Conservation (phyloP, 2,888 invertebrate genomes). For the Ceriagrion tenellum region DNA sequence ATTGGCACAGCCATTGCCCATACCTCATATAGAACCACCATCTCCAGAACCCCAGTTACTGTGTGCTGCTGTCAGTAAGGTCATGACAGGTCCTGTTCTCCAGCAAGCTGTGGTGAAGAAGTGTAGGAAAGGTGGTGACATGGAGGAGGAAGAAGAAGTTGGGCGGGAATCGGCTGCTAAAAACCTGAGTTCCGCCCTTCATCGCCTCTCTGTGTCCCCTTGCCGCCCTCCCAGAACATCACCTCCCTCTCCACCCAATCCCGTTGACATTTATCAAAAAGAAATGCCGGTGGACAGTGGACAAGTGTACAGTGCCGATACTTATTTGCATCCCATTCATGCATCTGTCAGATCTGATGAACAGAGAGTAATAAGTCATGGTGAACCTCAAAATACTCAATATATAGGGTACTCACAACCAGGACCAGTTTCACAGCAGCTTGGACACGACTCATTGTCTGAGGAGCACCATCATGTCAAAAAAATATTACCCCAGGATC, state of each 20-base stretch:
- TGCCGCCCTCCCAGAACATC: conserved; percentile 34
- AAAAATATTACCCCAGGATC: conserved; percentile 14
- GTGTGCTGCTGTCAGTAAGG: conserved; percentile 81
- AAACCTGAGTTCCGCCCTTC: conserved; percentile 71
- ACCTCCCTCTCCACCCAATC: conserved; percentile 37
- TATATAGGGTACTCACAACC: conserved; percentile 7
- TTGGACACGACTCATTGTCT: not conserved
- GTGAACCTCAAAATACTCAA: not conserved
- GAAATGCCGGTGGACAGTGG: conserved; percentile 39
- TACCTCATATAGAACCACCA: conserved; percentile 32
- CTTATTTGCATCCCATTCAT: conserved; percentile 53
- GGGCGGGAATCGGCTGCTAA: conserved; percentile 71
- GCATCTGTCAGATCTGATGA: not conserved
- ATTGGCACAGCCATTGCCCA: conserved; percentile 5
- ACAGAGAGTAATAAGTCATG: not conserved
- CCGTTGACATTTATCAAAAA: not conserved
- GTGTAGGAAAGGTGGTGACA: conserved; percentile 74
- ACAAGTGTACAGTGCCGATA: conserved; percentile 40
- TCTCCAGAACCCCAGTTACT: conserved; percentile 50
- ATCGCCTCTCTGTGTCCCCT: conserved; percentile 69
- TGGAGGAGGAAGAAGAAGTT: conserved; percentile 79
- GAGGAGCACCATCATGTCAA: not conserved
- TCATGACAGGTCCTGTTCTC: conserved; percentile 87
- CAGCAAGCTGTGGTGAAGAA: conserved; percentile 84
- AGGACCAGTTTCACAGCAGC: conserved; percentile 3